Conservation (phyloP, 2,113 vertebrate species). For the Pseudopodoces humilis region DNA sequence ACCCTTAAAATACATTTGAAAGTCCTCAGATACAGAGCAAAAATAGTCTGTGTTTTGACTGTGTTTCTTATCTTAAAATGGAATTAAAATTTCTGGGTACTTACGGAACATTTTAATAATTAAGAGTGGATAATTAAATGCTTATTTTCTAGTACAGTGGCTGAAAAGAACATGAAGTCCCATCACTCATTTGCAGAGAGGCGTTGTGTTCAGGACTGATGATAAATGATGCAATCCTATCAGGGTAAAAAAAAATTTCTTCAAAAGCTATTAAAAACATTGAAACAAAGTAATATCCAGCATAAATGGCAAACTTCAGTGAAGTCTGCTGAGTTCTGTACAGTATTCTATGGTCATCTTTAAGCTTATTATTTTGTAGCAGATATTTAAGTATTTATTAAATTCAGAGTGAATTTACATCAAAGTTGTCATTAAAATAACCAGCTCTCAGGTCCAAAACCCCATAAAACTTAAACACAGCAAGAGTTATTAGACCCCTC, state of each 20-base stretch:
- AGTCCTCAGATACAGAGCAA: neutral
- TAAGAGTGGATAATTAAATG: slow-evolving; percentile 35
- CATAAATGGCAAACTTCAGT: neutral
- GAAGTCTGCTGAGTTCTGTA: neutral
- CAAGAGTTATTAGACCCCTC: neutral
- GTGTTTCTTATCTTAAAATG: slow-evolving; percentile 54
- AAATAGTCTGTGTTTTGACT: slow-evolving; percentile 15
- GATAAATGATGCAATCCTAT: neutral
- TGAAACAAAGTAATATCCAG: neutral
- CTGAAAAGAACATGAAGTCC: slow-evolving; percentile 41
- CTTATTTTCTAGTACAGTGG: slow-evolving; percentile 34
- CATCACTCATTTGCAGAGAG: slow-evolving; percentile 19
- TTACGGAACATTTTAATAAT: slow-evolving; percentile 43
- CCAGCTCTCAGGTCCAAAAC: neutral
- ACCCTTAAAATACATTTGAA: slow-evolving; percentile 11
- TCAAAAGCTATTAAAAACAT: neutral
- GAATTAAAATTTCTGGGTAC: slow-evolving; percentile 21
- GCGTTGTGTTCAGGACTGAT: neutral
- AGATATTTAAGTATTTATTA: neutral
- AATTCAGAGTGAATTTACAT: neutral
- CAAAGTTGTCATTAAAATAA: neutral
- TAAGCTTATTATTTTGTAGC: neutral
- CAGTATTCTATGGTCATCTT: neutral
- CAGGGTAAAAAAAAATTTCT: neutral
- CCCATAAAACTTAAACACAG: neutral